A percentile compares a stretch with the other conserved stretches of the same genome.
These are phyloP conservation scores for Fopius arisanus DNA, from an alignment of 1,140 invertebrate genomes.

Conservation along the genomic window DNA sequence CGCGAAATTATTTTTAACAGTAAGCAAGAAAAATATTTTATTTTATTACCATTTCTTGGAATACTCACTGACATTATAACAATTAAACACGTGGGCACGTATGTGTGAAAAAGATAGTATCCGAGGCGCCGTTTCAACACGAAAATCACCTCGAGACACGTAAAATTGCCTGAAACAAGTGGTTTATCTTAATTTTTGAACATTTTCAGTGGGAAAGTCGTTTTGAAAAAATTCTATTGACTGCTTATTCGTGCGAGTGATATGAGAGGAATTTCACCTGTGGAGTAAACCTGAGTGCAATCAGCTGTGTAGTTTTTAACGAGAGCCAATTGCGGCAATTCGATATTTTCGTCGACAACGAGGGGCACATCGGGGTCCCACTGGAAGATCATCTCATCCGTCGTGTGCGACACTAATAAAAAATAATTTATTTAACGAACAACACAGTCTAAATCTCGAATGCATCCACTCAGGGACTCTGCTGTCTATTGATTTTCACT, in stretches of 20 bases:
- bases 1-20: too few relatives aligned
- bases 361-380: conserved; percentile 88
- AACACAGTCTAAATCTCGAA: neutral
- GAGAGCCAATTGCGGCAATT: conserved; percentile 84
- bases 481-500: conserved; percentile 18
- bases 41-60: too few relatives aligned
- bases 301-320: conserved; percentile 86
- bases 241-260: too few relatives aligned
- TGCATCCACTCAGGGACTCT: neutral
- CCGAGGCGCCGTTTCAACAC: conserved; percentile 84
- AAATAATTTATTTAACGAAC: neutral
- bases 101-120: conserved; percentile 89
- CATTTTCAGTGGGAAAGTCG: neutral
- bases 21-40: too few relatives aligned
- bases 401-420: conserved; percentile 84
- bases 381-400: conserved; percentile 89
- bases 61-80: conserved; percentile 85
- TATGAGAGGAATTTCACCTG: conserved; percentile 75
- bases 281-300: conserved; percentile 88
- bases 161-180: conserved; percentile 79
- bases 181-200: neutral
- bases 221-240: too few relatives aligned
- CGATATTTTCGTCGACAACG: conserved; percentile 90
- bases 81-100: conserved; percentile 86
- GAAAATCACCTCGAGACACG: conserved; percentile 87